A percentile compares a stretch with the other conserved stretches of the same genome.
Conservation (phyloP, 2,888 invertebrate species). For the Leptinotarsa peninsularis region DNA sequence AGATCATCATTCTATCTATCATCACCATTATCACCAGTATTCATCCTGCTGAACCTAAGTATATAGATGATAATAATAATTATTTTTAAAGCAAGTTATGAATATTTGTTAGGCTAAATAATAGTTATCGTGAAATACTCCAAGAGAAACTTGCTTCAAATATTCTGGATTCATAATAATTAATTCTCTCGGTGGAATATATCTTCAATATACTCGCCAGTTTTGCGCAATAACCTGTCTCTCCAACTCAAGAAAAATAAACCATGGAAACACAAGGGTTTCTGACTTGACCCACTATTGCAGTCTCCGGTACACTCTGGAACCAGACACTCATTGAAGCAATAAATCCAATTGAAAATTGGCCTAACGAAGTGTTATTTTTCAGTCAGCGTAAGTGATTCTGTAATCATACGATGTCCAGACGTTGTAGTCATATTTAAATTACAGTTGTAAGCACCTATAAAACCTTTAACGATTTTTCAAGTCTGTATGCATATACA, state of each 20-base stretch:
- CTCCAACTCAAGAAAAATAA: slow-evolving; percentile 17
- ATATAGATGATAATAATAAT: no score
- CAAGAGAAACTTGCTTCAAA: no score
- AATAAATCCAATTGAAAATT: slow-evolving; percentile 34
- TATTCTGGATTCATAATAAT: not conserved
- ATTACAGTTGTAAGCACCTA: slow-evolving; percentile 31
- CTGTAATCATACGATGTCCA: slow-evolving; percentile 31
- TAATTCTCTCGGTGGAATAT: not conserved
- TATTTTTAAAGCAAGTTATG: no score
- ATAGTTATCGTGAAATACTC: no score
- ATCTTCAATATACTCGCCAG: not conserved
- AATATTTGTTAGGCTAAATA: no score
- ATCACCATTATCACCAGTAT: no score
- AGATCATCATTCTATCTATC: no score
- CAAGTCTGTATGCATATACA: slow-evolving; percentile 13
- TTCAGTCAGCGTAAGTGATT: slow-evolving; percentile 34
- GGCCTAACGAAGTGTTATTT: slow-evolving; percentile 33
- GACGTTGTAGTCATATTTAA: slow-evolving; percentile 26
- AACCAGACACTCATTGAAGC: slow-evolving; percentile 24
- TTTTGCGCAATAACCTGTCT: not conserved
- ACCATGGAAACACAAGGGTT: slow-evolving; percentile 24
- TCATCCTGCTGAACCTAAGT: no score
- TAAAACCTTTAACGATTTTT: slow-evolving; percentile 29
- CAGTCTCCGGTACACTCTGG: slow-evolving; percentile 27
- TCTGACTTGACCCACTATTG: slow-evolving; percentile 39